A percentile compares a stretch with the other conserved stretches of the same genome.
phyloP scores from a whole-genome alignment of 2,888 invertebrate species.

The Sminthurinus aureus region DNA sequence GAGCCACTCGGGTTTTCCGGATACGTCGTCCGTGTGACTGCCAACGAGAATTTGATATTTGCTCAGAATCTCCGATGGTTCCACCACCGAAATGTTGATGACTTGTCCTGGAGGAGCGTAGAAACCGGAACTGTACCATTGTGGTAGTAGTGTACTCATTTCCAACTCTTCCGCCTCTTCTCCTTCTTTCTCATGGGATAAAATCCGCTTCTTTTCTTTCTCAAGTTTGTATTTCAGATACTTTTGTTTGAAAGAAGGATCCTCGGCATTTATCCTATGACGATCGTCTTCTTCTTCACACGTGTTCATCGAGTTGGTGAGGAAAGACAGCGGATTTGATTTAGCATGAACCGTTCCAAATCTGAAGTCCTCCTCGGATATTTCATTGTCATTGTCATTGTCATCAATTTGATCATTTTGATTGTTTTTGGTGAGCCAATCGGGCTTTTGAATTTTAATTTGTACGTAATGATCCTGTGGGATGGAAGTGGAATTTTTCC shows the following conservation, averaged over 20 bases:
- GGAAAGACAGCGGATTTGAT: background rate
- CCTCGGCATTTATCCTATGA: background rate
- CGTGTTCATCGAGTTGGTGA: conserved; percentile 21
- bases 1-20: conserved; percentile 8
- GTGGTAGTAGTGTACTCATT: conserved; percentile 19
- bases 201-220: background rate
- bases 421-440: background rate
- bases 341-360: background rate
- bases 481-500: too few species aligned
- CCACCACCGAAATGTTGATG: background rate
- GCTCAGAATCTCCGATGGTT: background rate
- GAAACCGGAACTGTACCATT: conserved; percentile 37
- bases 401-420: too few species aligned
- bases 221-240: background rate
- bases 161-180: background rate
- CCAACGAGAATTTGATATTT: conserved; percentile 32
- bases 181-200: too few species aligned
- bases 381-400: too few species aligned
- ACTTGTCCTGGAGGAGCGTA: conserved; percentile 35
- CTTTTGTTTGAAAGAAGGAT: too few species aligned
- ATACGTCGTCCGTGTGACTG: conserved; percentile 33
- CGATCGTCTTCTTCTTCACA: background rate
- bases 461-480: background rate
- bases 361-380: too few species aligned
- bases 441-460: background rate